Conservation (phyloP, 2,797 vertebrate genomes). For the Pseudotriccus pelzelni region DNA sequence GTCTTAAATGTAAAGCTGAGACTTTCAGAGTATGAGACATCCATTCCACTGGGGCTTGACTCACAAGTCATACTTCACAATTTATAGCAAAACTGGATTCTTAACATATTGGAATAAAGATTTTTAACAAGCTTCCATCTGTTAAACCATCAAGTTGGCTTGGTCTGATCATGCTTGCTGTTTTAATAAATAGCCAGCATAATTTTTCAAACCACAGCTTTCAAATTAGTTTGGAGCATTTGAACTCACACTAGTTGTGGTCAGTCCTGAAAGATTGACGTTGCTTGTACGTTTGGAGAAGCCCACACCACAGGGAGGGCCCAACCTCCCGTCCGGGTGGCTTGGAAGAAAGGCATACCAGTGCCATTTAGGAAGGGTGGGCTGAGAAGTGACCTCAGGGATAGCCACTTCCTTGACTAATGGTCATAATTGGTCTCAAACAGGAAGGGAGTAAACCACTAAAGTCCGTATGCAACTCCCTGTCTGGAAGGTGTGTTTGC, state of each 20-base stretch:
- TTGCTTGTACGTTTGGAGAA: neutral
- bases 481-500: constrained; percentile 59
- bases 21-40: constrained; percentile 50
- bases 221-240: constrained; percentile 48
- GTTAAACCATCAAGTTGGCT: constrained; percentile 54
- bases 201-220: constrained; percentile 57
- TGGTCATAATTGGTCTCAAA: constrained; percentile 49
- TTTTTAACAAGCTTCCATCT: constrained; percentile 70
- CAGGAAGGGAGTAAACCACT: constrained; percentile 58
- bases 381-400: constrained; percentile 46
- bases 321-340: neutral
- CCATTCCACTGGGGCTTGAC: constrained; percentile 52
- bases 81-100: constrained; percentile 58
- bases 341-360: constrained; percentile 22
- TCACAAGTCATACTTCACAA: constrained; percentile 59
- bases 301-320: neutral
- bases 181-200: constrained; percentile 62
- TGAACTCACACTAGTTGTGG: neutral
- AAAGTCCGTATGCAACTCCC: constrained; percentile 51
- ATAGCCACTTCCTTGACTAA: constrained; percentile 51
- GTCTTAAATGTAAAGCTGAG: constrained; percentile 36
- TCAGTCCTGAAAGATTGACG: neutral
- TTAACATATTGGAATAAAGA: constrained; percentile 66
- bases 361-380: constrained; percentile 38
- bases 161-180: constrained; percentile 45